Conservation (phyloP, 1,140 invertebrate genomes). For the Orchesella cincta region DNA sequence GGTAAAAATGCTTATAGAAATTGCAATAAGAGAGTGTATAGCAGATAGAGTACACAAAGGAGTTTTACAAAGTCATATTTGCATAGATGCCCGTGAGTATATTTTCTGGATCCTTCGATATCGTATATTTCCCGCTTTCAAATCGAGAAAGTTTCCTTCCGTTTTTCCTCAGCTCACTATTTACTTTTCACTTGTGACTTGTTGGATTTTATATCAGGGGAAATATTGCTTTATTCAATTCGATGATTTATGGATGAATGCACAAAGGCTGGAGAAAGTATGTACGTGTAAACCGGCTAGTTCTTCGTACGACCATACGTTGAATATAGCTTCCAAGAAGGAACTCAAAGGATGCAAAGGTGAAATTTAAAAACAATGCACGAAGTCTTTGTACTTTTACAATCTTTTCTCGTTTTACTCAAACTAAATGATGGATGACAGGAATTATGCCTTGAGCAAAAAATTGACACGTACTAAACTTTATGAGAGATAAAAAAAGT, state of each 20-base stretch:
- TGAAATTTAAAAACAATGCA: not conserved
- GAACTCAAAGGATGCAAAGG: too few relatives aligned
- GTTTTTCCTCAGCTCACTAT: not conserved
- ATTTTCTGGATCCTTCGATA: too few relatives aligned
- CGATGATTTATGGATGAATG: conserved; percentile 12
- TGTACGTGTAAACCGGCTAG: not conserved
- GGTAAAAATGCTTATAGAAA: too few relatives aligned
- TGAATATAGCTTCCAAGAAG: too few relatives aligned
- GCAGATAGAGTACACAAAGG: too few relatives aligned
- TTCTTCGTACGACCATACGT: not conserved
- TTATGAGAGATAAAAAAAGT: not conserved
- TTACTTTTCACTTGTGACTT: conserved; percentile 9
- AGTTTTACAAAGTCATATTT: too few relatives aligned
- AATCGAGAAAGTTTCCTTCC: conserved; percentile 4
- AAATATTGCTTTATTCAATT: not conserved
- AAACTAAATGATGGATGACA: conserved; percentile 11
- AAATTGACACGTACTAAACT: not conserved
- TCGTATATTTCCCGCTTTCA: not conserved
- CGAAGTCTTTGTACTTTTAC: not conserved
- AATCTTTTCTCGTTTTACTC: not conserved
- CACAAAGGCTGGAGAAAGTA: not conserved
- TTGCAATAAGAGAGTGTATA: too few relatives aligned
- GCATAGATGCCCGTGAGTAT: too few relatives aligned
- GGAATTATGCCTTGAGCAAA: not conserved
- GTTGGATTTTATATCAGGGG: not conserved